phyloP scores from a whole-genome alignment of 2,113 vertebrate genomes.

The Charadrius vociferus region DNA sequence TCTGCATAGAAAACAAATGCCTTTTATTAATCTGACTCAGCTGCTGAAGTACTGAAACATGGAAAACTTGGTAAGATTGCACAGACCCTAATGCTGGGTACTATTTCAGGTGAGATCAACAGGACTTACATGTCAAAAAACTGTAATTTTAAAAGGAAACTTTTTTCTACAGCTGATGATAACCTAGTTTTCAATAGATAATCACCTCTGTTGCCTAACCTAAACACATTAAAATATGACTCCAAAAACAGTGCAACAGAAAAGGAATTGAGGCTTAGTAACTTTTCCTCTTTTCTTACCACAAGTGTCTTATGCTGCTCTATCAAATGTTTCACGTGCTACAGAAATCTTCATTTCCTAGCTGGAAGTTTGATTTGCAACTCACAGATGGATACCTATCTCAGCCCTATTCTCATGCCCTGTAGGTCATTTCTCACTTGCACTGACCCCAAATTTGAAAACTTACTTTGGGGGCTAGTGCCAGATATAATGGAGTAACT shows the following conservation, averaged over 20 bases:
- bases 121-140: not conserved
- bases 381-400: not conserved
- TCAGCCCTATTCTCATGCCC: not conserved
- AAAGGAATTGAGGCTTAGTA: not conserved
- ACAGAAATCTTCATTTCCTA: not conserved
- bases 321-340: not conserved
- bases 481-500: not conserved
- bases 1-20: slow-evolving; percentile 30
- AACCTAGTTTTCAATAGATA: not conserved
- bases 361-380: not conserved
- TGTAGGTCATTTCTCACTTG: not conserved
- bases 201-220: not conserved
- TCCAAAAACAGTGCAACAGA: not conserved
- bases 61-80: not conserved
- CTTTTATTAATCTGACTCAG: slow-evolving; percentile 11
- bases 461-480: not conserved
- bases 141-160: not conserved
- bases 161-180: not conserved
- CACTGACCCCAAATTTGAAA: not conserved
- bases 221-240: not conserved
- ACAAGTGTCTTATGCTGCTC: not conserved
- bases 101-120: not conserved
- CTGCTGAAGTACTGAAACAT: not conserved
- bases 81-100: not conserved
- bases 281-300: not conserved